phyloP scores from a whole-genome alignment of 2,113 vertebrate genomes.

The Otus sunia region DNA sequence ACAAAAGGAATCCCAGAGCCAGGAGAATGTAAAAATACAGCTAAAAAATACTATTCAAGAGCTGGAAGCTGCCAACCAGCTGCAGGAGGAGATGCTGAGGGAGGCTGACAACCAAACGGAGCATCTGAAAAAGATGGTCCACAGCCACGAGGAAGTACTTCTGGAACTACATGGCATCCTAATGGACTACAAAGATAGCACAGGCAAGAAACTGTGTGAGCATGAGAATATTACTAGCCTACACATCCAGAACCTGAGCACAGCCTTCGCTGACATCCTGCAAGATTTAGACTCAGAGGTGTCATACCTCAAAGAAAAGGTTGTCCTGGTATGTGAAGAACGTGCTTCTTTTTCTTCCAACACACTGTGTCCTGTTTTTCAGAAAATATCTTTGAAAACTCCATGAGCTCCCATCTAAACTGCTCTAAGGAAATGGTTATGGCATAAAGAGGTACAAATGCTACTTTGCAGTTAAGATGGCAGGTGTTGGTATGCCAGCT shows the following conservation, averaged over 20 bases:
- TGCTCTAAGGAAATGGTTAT: background rate
- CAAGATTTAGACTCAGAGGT: conserved; percentile 66
- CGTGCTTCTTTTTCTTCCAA: background rate
- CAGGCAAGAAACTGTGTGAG: conserved; percentile 41
- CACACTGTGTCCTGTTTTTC: background rate
- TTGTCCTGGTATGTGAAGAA: conserved; percentile 73
- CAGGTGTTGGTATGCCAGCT: background rate
- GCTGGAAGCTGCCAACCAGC: conserved; percentile 63
- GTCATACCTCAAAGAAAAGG: conserved; percentile 66
- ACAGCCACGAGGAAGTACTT: conserved; percentile 59
- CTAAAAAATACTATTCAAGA: conserved; percentile 75
- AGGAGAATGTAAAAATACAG: conserved; percentile 72
- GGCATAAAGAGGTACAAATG: background rate
- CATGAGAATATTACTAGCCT: background rate
- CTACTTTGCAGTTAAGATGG: background rate
- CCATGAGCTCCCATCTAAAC: background rate
- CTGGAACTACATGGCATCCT: conserved; percentile 68
- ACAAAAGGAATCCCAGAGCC: conserved; percentile 71
- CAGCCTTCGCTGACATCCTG: conserved; percentile 53
- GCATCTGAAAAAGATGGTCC: conserved; percentile 68
- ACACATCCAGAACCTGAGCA: conserved; percentile 48
- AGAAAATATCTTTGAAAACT: background rate
- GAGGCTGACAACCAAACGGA: conserved; percentile 68
- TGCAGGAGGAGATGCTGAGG: conserved; percentile 70
- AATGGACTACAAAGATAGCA: conserved; percentile 50